These are phyloP conservation scores for Cyclargus thomasi DNA, from an alignment of 1,140 invertebrate genomes.

Conservation along the genomic window DNA sequence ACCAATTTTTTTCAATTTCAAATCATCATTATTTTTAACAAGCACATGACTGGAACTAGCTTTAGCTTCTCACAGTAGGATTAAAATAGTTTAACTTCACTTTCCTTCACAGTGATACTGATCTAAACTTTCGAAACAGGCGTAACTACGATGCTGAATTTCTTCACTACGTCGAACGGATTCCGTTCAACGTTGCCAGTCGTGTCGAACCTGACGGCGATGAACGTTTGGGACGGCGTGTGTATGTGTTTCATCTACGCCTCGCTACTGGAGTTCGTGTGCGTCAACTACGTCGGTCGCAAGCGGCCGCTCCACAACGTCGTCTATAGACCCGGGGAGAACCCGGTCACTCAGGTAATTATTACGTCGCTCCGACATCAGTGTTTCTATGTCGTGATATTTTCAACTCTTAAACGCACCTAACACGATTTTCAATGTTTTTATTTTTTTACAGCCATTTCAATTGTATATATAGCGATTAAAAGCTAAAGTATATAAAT, in stretches of 20 bases:
- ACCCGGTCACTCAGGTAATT: constrained; percentile 91
- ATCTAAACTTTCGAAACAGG: constrained; percentile 73
- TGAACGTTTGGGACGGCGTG: constrained; percentile 97
- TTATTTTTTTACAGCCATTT: constrained; percentile 4
- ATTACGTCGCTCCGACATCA: constrained; percentile 24
- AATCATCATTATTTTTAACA: not conserved
- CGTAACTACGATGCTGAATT: constrained; percentile 97
- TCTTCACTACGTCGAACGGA: constrained; percentile 95
- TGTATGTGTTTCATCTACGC: constrained; percentile 98
- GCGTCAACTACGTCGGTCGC: constrained; percentile 95
- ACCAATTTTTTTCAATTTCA: too few species aligned
- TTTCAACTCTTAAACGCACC: constrained; percentile 9
- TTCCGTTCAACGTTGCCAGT: constrained; percentile 93
- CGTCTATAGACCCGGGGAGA: constrained; percentile 90
- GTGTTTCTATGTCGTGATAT: constrained; percentile 18
- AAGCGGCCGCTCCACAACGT: constrained; percentile 91
- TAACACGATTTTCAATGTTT: constrained; percentile 18
- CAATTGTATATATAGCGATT: not conserved
- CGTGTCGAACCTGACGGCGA: constrained; percentile 93
- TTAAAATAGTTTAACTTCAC: not conserved
- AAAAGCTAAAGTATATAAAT: not conserved
- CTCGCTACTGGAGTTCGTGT: constrained; percentile 93
- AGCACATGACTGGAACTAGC: not conserved
- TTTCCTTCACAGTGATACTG: not conserved
- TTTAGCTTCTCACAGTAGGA: not conserved